Base-by-base conservation (phyloP, 37 sponge, comb jelly and placozoan genomes). In the Cliona cf. orientalis region DNA sequence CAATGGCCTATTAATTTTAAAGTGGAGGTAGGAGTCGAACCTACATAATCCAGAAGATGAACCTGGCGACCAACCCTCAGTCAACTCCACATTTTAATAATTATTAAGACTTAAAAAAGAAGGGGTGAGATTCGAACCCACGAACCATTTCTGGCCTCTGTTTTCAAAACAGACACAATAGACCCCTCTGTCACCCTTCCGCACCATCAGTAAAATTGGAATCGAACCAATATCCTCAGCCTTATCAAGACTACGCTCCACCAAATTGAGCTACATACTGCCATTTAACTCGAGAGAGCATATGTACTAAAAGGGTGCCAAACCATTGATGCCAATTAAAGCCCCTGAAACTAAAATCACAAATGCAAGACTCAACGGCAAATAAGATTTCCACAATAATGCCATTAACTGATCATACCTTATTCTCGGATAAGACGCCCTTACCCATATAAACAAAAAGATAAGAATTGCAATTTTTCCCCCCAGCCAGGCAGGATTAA, bases 401-500 rank as follows among this genome's bases (percentile, higher is more conserved):
- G 81, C 80, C 90, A 90, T 90, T 84, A 90, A 90, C 43, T 90
- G 90, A 74, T 90, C 90, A 78, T 90, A 90, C 43, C 90, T 71
- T 6, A 84, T 74, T 84, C 90, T 79, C 1, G 85, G 90, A 17
- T 84, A 84, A 38, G 90, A 44, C 0, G 84, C 90, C 56, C 90
- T 53, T 40, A 90, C 58, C 49, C 90, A 90, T 46, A 90, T 84
- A 90, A 90, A 90, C 67, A 84, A 65, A 74, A 80, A 90, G 44
- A 90, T 26, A 75, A 90, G 39, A 46, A 80, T 19, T 35, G 69
- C 66, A 25, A 79, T 42, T 76, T 88, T 88, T 31, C 75, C 42
- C 41, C 71, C 89, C 29, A 88, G 68, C 44, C 67, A 82, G 3
- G 57, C 35, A 76, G 40, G 57, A 65, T 56, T 60, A 75, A 70